Evolutionary conservation across 92 coral and sea anemone genomes (phyloP).

Genomic region (Palythoa grandiflora): DNA sequence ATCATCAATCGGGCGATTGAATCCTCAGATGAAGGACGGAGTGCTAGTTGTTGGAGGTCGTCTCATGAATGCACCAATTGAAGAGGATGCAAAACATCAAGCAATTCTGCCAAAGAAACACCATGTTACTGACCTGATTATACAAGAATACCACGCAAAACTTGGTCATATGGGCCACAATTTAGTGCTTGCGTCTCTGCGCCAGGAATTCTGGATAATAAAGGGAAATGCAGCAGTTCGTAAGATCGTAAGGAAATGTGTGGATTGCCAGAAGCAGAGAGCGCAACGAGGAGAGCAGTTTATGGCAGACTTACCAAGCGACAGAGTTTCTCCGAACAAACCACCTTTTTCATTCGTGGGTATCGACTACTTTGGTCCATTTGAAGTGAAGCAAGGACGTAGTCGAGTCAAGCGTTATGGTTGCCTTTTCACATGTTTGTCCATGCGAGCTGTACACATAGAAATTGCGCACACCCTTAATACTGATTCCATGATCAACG

Average conservation of each 20-base stretch:
- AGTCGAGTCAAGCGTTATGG: slow-evolving; percentile 19
- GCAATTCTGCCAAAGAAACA: neutral
- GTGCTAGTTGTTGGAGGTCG: neutral
- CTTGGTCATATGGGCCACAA: neutral
- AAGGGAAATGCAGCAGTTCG: neutral
- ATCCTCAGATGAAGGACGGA: neutral
- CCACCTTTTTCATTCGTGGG: neutral
- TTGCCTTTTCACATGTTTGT: slow-evolving; percentile 16
- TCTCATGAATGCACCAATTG: neutral
- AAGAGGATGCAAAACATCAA: neutral
- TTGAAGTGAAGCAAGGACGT: slow-evolving; percentile 18
- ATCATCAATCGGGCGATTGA: neutral
- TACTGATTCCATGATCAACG: too few species aligned
- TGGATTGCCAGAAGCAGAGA: neutral
- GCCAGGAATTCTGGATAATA: too few species aligned
- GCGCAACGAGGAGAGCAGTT: neutral
- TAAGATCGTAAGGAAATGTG: neutral
- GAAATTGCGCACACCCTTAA: too few species aligned
- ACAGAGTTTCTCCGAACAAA: neutral
- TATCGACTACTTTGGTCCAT: neutral
- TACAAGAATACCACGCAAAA: neutral
- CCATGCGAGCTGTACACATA: neutral
- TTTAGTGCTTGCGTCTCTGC: too few species aligned
- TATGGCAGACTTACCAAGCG: neutral
- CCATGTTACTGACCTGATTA: neutral